A percentile compares a stretch with the other conserved stretches of the same genome.
These are phyloP conservation scores for Synanthedon formicaeformis DNA, from an alignment of 2,888 invertebrate species.

Conservation along the genomic window DNA sequence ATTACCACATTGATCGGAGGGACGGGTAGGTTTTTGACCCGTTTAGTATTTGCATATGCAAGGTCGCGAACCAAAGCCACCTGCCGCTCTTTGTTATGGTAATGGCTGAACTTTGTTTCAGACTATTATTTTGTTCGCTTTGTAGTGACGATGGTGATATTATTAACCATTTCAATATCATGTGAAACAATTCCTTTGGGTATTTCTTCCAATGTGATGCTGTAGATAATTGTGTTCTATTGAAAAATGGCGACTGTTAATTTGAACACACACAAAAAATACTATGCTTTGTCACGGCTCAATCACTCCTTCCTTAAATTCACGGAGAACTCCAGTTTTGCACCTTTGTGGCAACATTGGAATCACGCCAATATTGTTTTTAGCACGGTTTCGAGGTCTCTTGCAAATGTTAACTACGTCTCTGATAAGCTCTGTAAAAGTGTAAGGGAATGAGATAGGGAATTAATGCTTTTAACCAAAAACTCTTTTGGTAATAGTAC, in stretches of 20 bases:
- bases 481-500: too few relatives aligned
- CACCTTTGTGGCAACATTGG: constrained; percentile 30
- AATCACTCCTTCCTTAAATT: constrained; percentile 17
- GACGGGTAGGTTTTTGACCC: constrained; percentile 39
- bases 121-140: constrained; percentile 1
- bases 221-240: too few relatives aligned
- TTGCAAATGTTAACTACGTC: background rate
- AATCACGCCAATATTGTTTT: constrained; percentile 32
- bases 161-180: too few relatives aligned
- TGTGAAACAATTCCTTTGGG: too few relatives aligned
- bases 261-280: constrained; percentile 1
- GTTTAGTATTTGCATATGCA: constrained; percentile 40
- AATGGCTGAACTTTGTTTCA: background rate
- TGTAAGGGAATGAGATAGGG: too few relatives aligned
- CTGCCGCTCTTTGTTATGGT: constrained; percentile 18
- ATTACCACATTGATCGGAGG: constrained; percentile 3
- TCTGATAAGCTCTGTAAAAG: too few relatives aligned
- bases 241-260: too few relatives aligned
- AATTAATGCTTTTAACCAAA: too few relatives aligned
- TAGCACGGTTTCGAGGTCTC: constrained; percentile 34
- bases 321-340: constrained; percentile 18
- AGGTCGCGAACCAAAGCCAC: constrained; percentile 37
- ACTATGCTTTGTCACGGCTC: constrained; percentile 7
- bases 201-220: too few relatives aligned
- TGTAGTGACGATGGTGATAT: background rate